These are phyloP conservation scores for Dipodomys ordii DNA, from an alignment of 2,113 vertebrate genomes.

Conservation along the genomic window DNA sequence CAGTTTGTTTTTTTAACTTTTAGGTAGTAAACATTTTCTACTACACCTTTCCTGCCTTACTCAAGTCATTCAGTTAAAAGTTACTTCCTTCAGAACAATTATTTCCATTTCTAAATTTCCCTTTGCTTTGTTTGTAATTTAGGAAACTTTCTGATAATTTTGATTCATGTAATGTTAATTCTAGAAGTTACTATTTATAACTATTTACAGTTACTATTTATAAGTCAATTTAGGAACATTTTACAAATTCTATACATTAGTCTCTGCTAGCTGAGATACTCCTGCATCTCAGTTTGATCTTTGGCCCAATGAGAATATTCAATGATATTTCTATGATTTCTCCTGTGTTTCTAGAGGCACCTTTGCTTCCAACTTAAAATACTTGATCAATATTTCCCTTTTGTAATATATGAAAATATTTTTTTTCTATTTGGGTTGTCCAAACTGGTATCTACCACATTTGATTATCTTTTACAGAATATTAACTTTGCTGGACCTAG, in stretches of 20 bases:
- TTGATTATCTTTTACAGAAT: neutral
- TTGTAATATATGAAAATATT: neutral
- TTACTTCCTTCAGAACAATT: neutral
- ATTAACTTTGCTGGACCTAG: neutral
- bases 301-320: neutral
- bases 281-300: neutral
- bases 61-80: neutral
- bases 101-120: neutral
- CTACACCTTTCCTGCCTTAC: neutral
- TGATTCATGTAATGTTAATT: neutral
- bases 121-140: neutral
- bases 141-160: neutral
- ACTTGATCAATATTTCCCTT: neutral
- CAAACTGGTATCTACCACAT: neutral
- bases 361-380: neutral
- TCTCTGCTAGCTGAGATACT: neutral
- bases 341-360: neutral
- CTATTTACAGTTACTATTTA: neutral
- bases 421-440: neutral
- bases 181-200: neutral
- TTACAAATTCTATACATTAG: neutral
- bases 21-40: neutral
- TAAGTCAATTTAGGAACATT: neutral
- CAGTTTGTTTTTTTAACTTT: neutral
- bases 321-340: neutral